Evolutionary conservation across 2,113 vertebrate genomes (phyloP).

Genomic region (Salvelinus alpinus): DNA sequence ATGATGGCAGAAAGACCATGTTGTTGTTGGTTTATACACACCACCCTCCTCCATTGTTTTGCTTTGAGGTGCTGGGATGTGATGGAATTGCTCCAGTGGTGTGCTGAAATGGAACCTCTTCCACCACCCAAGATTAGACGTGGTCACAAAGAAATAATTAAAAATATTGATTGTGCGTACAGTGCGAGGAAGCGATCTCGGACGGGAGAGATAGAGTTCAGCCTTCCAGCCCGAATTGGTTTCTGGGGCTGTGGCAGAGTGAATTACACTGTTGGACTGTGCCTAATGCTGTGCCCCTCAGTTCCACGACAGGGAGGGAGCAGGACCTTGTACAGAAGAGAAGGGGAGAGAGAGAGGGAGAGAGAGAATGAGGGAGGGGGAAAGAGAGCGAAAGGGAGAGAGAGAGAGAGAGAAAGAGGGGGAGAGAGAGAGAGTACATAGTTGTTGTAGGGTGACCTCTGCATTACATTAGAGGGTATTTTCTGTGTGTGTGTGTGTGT

Average conservation of each 20-base stretch:
- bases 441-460: conserved; percentile 7
- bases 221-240: conserved; percentile 10
- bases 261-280: conserved; percentile 25
- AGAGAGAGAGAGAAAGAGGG: too few species aligned
- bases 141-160: conserved; percentile 34
- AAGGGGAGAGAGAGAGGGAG: not conserved
- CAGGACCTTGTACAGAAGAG: not conserved
- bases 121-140: conserved; percentile 27
- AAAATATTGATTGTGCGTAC: conserved; percentile 37
- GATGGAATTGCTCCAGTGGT: conserved; percentile 12
- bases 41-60: not conserved
- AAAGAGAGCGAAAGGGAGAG: too few species aligned
- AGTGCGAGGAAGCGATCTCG: conserved; percentile 19
- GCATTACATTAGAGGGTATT: conserved; percentile 10
- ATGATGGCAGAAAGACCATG: not conserved
- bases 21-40: not conserved
- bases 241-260: conserved; percentile 12
- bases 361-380: not conserved
- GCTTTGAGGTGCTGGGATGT: not conserved
- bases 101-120: conserved; percentile 32
- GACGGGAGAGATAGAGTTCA: conserved; percentile 16
- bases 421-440: not conserved
- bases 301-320: not conserved
- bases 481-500: too few species aligned
- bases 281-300: conserved; percentile 4